A percentile compares a stretch with the other conserved stretches of the same genome.
Evolutionary conservation across 1,140 invertebrate species (phyloP).

Genomic region (Rhizoglyphus robini): DNA sequence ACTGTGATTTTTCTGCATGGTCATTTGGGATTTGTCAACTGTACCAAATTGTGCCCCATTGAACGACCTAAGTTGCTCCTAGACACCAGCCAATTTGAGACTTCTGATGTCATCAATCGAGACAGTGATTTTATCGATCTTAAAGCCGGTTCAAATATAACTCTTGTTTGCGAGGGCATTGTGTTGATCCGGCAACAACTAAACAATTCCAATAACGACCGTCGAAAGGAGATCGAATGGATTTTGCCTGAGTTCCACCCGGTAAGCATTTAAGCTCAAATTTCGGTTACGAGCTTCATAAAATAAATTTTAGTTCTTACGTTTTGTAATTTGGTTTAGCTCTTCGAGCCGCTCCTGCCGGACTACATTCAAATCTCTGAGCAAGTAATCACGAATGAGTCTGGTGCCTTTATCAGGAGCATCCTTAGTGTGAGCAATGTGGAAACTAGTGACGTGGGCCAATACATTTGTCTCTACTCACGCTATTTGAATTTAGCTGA

Average conservation of each 20-base stretch:
- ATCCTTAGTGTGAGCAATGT: background rate
- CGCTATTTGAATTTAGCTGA: background rate
- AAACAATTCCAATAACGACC: background rate
- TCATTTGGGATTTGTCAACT: too few species aligned
- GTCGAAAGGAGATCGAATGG: background rate
- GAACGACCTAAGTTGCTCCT: background rate
- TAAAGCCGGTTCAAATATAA: background rate
- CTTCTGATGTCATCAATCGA: background rate
- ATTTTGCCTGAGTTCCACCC: constrained; percentile 13
- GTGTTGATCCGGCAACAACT: background rate
- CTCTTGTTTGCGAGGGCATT: background rate
- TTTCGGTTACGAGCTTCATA: too few species aligned
- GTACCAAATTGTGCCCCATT: too few species aligned
- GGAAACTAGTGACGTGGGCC: background rate
- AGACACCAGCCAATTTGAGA: background rate
- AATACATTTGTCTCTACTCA: background rate
- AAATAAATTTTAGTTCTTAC: background rate
- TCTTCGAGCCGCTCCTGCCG: background rate
- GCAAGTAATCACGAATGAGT: background rate
- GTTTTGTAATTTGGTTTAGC: background rate
- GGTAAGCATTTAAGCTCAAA: background rate
- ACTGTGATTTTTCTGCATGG: too few species aligned
- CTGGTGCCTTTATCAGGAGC: background rate
- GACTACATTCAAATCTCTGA: constrained; percentile 1
- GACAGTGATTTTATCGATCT: background rate